Evolutionary conservation across 2,888 invertebrate genomes (phyloP).

Genomic region (Empis stercorea): DNA sequence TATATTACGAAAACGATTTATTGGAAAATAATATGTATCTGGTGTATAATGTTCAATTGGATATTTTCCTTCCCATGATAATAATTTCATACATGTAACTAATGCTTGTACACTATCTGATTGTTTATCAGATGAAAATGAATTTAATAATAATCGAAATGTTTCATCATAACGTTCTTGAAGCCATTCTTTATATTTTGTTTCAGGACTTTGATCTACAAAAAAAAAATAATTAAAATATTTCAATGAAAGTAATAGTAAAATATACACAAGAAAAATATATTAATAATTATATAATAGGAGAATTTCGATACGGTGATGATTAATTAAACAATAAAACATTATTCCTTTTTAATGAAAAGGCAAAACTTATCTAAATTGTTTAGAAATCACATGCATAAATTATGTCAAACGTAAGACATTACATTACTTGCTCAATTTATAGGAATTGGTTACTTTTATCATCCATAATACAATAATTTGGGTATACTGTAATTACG

Average conservation of each 20-base stretch:
- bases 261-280: too few relatives aligned
- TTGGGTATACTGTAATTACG: too few relatives aligned
- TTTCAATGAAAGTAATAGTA: neutral
- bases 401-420: too few relatives aligned
- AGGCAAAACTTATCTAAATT: too few relatives aligned
- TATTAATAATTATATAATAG: too few relatives aligned
- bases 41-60: conserved; percentile 39
- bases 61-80: conserved; percentile 57
- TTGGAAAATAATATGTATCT: conserved; percentile 50
- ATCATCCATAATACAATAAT: too few relatives aligned
- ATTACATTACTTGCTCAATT: too few relatives aligned
- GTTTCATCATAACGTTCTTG: conserved; percentile 55
- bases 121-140: conserved; percentile 42
- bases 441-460: too few relatives aligned
- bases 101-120: conserved; percentile 49
- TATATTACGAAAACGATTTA: conserved; percentile 50
- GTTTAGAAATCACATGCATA: too few relatives aligned
- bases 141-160: conserved; percentile 43
- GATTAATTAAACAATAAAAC: too few relatives aligned
- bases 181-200: conserved; percentile 55
- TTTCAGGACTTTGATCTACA: conserved; percentile 45
- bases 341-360: too few relatives aligned
- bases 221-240: conserved; percentile 3
- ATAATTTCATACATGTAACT: conserved; percentile 57
- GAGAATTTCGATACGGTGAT: too few relatives aligned